Conservation (phyloP, 2,888 invertebrate genomes). For the Pandemis corylana region DNA sequence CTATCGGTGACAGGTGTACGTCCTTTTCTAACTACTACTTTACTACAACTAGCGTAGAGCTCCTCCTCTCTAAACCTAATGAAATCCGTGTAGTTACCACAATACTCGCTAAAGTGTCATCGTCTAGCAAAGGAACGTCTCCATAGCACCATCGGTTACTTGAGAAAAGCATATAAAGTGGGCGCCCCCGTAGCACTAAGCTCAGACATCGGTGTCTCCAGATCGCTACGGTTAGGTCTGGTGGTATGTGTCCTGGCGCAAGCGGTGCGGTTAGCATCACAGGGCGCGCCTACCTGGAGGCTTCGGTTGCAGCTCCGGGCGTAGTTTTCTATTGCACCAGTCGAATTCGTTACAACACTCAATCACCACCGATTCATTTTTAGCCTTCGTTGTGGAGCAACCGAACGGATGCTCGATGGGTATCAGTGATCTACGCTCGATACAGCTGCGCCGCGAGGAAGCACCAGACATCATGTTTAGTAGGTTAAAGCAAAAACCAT, state of each 20-base stretch:
- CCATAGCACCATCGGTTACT: neutral
- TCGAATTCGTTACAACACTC: constrained; percentile 91
- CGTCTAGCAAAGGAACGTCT: neutral
- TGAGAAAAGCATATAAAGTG: neutral
- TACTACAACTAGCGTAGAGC: neutral
- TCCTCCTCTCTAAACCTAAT: neutral
- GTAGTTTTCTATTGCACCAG: constrained; percentile 91
- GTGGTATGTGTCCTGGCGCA: constrained; percentile 41
- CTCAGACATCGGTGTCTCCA: constrained; percentile 30
- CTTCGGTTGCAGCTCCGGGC: constrained; percentile 87
- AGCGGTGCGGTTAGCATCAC: constrained; percentile 66
- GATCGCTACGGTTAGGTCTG: constrained; percentile 32
- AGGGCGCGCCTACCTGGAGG: constrained; percentile 86
- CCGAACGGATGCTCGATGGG: constrained; percentile 92
- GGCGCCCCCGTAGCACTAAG: constrained; percentile 16
- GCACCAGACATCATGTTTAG: constrained; percentile 84
- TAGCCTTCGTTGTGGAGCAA: constrained; percentile 91
- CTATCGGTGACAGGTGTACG: no score
- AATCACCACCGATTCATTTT: constrained; percentile 91
- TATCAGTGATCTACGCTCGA: constrained; percentile 89
- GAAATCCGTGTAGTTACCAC: neutral
- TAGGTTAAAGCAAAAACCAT: constrained; percentile 85
- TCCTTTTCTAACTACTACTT: neutral
- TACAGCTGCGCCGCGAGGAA: constrained; percentile 89
- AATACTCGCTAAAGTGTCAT: neutral